Evolutionary conservation across 2,113 vertebrate species (phyloP).

Genomic region (Motacilla tschutschensis): DNA sequence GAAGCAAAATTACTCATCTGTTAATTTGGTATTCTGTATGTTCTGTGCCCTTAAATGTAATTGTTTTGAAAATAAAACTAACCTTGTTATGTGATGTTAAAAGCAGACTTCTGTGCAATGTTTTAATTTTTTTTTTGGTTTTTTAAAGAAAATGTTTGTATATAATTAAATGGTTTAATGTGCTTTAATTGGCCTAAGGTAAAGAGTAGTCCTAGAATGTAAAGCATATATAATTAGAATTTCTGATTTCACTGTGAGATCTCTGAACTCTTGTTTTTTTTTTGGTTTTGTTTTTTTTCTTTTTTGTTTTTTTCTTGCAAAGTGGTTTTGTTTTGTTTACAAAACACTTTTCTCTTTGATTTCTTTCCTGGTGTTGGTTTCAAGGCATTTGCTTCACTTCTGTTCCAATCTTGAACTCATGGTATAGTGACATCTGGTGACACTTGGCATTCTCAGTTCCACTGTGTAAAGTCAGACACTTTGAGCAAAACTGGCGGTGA

Average conservation of each 20-base stretch:
- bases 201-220: constrained; percentile 70
- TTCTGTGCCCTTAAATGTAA: constrained; percentile 66
- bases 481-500: constrained; percentile 56
- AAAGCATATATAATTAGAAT: constrained; percentile 70
- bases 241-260: constrained; percentile 79
- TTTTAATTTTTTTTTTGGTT: neutral
- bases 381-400: constrained; percentile 60
- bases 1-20: constrained; percentile 40
- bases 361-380: constrained; percentile 49
- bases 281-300: neutral
- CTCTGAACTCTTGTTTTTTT: constrained; percentile 48
- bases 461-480: constrained; percentile 63
- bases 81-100: constrained; percentile 62
- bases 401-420: constrained; percentile 44
- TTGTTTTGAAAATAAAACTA: constrained; percentile 66
- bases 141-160: constrained; percentile 53
- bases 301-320: neutral
- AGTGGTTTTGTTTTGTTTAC: constrained; percentile 59
- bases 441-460: constrained; percentile 61
- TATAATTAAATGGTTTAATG: constrained; percentile 69
- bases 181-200: constrained; percentile 74
- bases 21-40: constrained; percentile 52
- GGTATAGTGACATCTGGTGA: constrained; percentile 60
- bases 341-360: constrained; percentile 56
- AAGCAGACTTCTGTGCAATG: constrained; percentile 63